A percentile compares a stretch with the other conserved stretches of the same genome.
phyloP scores from a whole-genome alignment of 2,113 vertebrate species.

The Coturnix japonica region DNA sequence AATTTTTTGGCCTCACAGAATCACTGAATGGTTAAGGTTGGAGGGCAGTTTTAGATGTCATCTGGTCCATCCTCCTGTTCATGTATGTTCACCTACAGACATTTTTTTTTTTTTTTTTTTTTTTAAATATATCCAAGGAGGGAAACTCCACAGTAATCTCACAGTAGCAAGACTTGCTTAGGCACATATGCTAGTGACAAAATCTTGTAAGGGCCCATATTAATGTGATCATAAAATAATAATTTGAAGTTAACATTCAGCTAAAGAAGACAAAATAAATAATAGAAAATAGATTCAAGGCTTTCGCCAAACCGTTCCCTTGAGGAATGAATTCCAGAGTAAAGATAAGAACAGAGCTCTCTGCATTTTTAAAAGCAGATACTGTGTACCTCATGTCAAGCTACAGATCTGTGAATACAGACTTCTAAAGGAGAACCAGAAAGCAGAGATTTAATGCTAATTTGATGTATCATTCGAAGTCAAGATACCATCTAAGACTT shows the following conservation, averaged over 20 bases:
- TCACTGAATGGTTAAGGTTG: background rate
- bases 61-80: background rate
- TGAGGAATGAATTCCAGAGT: background rate
- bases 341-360: background rate
- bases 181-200: background rate
- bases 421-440: background rate
- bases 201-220: background rate
- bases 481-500: conserved; percentile 8
- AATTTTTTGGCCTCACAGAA: background rate
- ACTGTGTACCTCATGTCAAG: background rate
- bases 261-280: background rate
- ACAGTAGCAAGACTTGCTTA: background rate
- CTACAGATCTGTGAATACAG: background rate
- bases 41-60: background rate
- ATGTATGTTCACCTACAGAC: background rate
- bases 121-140: background rate
- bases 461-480: conserved; percentile 31
- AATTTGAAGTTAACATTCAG: background rate
- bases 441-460: conserved; percentile 48
- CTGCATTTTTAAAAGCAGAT: conserved; percentile 10
- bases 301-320: background rate
- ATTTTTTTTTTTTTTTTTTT: too few species aligned
- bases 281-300: background rate
- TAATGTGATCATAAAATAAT: background rate
- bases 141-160: background rate